Conservation (phyloP, 2,888 invertebrate species). For the Andrena haemorrhoa region DNA sequence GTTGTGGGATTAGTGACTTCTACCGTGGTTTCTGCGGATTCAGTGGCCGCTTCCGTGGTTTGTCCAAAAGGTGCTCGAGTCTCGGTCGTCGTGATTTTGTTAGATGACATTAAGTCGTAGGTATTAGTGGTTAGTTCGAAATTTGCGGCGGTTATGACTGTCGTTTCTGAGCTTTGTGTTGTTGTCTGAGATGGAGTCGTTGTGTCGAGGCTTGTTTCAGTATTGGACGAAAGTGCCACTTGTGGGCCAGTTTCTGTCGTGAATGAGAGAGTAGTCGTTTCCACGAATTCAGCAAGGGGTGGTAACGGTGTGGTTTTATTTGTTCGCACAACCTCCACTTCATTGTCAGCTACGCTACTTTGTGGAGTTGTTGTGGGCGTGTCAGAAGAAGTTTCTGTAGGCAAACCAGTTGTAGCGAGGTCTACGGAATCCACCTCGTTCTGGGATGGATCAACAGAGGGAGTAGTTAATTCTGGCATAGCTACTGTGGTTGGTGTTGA, state of each 20-base stretch:
- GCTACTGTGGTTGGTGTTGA: slow-evolving; percentile 25
- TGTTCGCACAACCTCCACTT: slow-evolving; percentile 17
- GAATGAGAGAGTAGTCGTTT: slow-evolving; percentile 39
- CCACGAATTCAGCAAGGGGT: slow-evolving; percentile 25
- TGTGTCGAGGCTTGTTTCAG: slow-evolving; percentile 24
- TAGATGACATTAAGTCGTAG: slow-evolving; percentile 39
- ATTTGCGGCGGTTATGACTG: slow-evolving; percentile 29
- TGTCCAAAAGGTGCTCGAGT: slow-evolving; percentile 30
- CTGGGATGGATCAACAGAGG: slow-evolving; percentile 32
- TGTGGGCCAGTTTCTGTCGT: slow-evolving; percentile 16
- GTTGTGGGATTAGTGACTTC: slow-evolving; percentile 30
- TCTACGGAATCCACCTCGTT: slow-evolving; percentile 50
- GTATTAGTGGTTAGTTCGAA: slow-evolving; percentile 61
- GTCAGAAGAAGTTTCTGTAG: slow-evolving; percentile 39
- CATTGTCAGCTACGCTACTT: slow-evolving; percentile 1
- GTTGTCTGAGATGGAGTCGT: slow-evolving; percentile 40
- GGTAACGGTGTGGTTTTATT: slow-evolving; percentile 35
- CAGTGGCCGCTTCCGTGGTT: slow-evolving; percentile 28
- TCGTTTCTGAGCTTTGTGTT: slow-evolving; percentile 40
- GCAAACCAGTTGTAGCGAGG: slow-evolving; percentile 10
- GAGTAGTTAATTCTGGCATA: slow-evolving; percentile 31
- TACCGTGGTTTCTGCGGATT: slow-evolving; percentile 22
- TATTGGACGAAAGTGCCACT: slow-evolving; percentile 9
- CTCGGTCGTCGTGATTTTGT: slow-evolving; percentile 19
- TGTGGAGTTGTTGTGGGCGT: slow-evolving; percentile 11